Conservation (phyloP, 2,113 vertebrate species). For the Platysteira castanea region DNA sequence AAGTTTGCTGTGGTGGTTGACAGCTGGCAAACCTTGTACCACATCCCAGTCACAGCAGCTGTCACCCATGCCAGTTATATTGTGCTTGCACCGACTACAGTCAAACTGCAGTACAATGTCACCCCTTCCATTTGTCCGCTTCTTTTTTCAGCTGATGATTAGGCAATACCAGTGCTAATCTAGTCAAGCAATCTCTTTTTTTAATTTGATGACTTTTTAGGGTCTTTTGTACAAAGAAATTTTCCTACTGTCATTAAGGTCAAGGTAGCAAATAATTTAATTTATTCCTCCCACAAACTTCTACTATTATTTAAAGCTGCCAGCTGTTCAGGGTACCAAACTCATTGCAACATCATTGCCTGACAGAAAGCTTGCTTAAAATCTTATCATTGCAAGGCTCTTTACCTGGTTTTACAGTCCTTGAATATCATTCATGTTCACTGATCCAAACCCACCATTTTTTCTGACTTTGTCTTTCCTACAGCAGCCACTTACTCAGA, state of each 20-base stretch:
- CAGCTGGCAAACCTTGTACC: neutral
- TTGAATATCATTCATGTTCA: neutral
- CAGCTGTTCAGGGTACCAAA: neutral
- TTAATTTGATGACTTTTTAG: neutral
- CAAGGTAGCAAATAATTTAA: neutral
- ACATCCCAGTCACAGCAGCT: neutral
- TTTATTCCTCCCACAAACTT: neutral
- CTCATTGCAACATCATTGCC: neutral
- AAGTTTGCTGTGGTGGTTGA: neutral
- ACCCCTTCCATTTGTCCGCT: neutral
- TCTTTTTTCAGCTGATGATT: neutral
- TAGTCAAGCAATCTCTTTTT: neutral
- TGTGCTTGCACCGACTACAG: neutral
- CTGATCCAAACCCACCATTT: neutral
- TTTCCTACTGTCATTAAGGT: neutral
- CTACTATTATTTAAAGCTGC: neutral
- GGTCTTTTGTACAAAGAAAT: neutral
- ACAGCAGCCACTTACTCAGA: neutral
- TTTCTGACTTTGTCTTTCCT: neutral
- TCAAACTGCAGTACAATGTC: neutral
- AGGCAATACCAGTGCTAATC: neutral
- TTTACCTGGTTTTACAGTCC: neutral
- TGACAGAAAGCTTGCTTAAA: neutral
- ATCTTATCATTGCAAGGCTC: neutral
- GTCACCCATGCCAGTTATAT: neutral